Evolutionary conservation across 2,797 vertebrate genomes (phyloP).

Genomic region (Microchirus variegatus): DNA sequence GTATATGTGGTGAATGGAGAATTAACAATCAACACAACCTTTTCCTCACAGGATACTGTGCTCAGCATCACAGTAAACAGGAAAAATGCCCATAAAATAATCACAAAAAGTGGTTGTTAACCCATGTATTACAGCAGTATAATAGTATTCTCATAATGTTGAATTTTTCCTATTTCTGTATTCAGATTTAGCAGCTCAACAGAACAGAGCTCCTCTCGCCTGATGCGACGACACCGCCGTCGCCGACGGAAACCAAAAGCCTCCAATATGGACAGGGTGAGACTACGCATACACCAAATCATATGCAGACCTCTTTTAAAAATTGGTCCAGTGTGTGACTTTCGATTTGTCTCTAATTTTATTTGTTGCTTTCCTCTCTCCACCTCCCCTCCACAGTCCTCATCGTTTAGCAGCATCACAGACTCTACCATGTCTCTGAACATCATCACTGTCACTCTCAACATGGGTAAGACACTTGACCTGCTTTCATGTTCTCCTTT

Average conservation of each 20-base stretch:
- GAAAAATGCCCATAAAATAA: too few relatives aligned
- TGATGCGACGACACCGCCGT: constrained; percentile 95
- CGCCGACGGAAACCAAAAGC: constrained; percentile 94
- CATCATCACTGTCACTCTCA: constrained; percentile 97
- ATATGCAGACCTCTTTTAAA: background rate
- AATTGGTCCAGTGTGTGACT: background rate
- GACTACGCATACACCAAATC: constrained; percentile 17
- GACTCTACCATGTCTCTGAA: constrained; percentile 99
- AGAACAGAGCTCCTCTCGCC: constrained; percentile 94
- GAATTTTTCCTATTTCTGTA: background rate
- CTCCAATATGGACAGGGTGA: constrained; percentile 92
- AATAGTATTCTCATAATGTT: constrained; percentile 5
- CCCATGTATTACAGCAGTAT: too few relatives aligned
- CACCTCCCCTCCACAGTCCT: constrained; percentile 82
- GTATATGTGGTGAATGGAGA: too few relatives aligned
- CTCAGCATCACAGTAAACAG: too few relatives aligned
- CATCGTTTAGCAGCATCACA: constrained; percentile 98
- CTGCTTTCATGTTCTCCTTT: too few relatives aligned
- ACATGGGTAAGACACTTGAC: constrained; percentile 90
- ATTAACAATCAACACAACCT: too few relatives aligned
- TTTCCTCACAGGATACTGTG: too few relatives aligned
- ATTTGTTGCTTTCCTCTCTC: background rate
- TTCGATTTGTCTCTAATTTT: constrained; percentile 6
- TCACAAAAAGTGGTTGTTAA: too few relatives aligned
- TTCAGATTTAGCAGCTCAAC: constrained; percentile 89